A percentile compares a stretch with the other conserved stretches of the same genome.
These are phyloP conservation scores for Pterocles gutturalis DNA, from an alignment of 2,113 vertebrate species.

Conservation along the genomic window DNA sequence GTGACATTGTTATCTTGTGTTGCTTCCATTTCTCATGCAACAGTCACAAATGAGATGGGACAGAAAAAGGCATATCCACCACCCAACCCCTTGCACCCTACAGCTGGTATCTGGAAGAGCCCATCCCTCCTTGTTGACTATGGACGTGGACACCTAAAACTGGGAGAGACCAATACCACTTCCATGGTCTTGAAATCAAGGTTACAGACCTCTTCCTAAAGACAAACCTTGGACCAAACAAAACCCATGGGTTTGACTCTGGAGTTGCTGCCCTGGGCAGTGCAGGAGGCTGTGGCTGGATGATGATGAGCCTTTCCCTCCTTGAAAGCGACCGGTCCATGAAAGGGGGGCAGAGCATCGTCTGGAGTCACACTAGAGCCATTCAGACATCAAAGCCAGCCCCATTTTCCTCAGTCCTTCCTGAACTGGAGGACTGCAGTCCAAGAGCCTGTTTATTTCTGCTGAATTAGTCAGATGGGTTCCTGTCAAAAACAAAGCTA, in stretches of 20 bases:
- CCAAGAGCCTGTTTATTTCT: neutral
- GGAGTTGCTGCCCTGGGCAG: neutral
- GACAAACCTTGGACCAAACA: neutral
- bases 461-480: neutral
- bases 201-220: neutral
- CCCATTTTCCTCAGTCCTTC: rapidly evolving
- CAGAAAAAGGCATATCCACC: neutral
- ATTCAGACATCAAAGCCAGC: neutral
- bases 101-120: neutral
- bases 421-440: neutral
- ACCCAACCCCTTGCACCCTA: neutral
- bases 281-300: neutral
- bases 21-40: neutral
- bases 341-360: neutral
- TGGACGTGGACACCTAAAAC: too few species aligned
- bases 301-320: neutral
- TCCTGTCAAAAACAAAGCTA: conserved; percentile 2
- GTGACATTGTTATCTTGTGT: neutral
- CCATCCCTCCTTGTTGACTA: neutral
- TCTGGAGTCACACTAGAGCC: neutral
- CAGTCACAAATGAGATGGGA: neutral
- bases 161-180: neutral
- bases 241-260: neutral
- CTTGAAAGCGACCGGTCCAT: neutral
- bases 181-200: neutral